These are phyloP conservation scores for Drosophila seguyi DNA, from an alignment of 1,140 invertebrate genomes.

Conservation along the genomic window DNA sequence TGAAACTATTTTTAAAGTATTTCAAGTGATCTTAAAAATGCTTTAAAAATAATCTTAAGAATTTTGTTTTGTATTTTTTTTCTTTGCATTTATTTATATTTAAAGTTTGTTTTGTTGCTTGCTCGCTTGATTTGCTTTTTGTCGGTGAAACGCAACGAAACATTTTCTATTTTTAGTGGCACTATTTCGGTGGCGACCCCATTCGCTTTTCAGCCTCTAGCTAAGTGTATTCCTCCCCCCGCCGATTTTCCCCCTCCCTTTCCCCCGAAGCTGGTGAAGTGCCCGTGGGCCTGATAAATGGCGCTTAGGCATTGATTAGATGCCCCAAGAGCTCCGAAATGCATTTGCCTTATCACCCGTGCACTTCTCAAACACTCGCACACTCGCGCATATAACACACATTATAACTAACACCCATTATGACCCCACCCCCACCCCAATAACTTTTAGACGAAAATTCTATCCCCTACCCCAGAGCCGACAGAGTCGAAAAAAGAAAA, in stretches of 20 bases:
- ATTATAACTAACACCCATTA: constrained; percentile 58
- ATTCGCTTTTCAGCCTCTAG: constrained; percentile 37
- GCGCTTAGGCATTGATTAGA: constrained; percentile 63
- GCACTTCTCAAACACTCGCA: constrained; percentile 32
- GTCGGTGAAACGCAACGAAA: constrained; percentile 25
- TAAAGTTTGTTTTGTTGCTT: constrained; percentile 18
- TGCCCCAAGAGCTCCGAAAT: constrained; percentile 45
- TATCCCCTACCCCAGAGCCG: neutral
- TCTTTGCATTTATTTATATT: constrained; percentile 15
- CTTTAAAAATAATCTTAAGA: constrained; percentile 4
- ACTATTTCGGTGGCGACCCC: constrained; percentile 55
- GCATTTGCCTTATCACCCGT: constrained; percentile 57
- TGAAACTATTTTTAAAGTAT: constrained; percentile 3
- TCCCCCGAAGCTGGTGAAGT: constrained; percentile 22
- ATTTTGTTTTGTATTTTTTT: neutral
- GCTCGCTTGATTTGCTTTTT: constrained; percentile 38
- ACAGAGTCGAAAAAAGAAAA: constrained; percentile 37
- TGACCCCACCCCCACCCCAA: constrained; percentile 1
- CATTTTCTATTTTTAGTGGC: constrained; percentile 56
- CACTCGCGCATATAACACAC: constrained; percentile 25
- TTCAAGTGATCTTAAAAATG: constrained; percentile 1
- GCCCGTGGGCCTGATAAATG: constrained; percentile 53
- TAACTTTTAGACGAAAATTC: neutral
- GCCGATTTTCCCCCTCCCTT: neutral
- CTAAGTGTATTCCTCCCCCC: constrained; percentile 28